These are phyloP conservation scores for Channa argus DNA, from an alignment of 2,113 vertebrate genomes.

Conservation along the genomic window DNA sequence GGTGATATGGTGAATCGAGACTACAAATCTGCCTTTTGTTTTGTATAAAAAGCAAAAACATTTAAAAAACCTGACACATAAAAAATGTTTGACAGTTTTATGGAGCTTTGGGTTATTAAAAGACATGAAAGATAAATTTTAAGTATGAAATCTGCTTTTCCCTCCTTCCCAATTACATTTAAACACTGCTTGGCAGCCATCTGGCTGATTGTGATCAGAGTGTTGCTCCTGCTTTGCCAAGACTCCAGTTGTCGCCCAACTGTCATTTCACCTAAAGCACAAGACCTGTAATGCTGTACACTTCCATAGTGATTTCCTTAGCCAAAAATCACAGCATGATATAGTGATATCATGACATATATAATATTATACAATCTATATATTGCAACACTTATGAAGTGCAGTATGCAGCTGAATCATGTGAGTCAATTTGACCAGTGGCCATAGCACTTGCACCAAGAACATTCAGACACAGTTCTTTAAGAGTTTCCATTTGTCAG, in stretches of 20 bases:
- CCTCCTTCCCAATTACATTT: conserved; percentile 60
- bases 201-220: conserved; percentile 75
- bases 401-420: neutral
- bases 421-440: conserved; percentile 20
- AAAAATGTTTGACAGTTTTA: conserved; percentile 57
- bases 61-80: neutral
- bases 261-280: conserved; percentile 61
- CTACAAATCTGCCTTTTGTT: conserved; percentile 2
- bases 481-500: conserved; percentile 14
- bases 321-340: neutral
- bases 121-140: conserved; percentile 63
- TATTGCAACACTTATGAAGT: conserved; percentile 1
- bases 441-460: conserved; percentile 15
- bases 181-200: conserved; percentile 74
- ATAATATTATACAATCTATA: neutral
- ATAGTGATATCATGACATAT: conserved; percentile 12
- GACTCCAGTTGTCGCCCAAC: conserved; percentile 64
- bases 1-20: neutral
- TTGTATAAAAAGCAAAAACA: neutral
- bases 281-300: conserved; percentile 25
- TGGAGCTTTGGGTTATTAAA: conserved; percentile 53
- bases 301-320: neutral
- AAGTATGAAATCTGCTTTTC: conserved; percentile 57
- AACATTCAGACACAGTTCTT: conserved; percentile 23
- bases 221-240: conserved; percentile 64